Evolutionary conservation across 2,888 invertebrate species (phyloP), one percentile per base, ranked within the genome.

Genomic region (Kuschelorhynchus macadamiae): DNA sequence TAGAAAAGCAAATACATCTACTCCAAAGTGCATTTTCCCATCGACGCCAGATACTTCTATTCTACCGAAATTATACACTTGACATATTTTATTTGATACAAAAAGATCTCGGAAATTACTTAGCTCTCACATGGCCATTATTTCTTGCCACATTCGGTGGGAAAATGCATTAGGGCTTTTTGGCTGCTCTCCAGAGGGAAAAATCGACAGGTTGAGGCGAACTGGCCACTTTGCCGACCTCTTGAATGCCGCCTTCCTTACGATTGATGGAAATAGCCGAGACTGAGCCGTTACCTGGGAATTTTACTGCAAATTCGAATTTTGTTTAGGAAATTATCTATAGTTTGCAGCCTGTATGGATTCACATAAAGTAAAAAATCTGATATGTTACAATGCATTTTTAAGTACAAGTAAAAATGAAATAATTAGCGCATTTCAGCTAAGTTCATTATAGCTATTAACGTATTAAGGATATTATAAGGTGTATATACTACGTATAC

Each of bases 121-220:
- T 60, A 49, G 46, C 60, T 60, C 18, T 2, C 25, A 47, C 25
- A 21, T 60, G 17, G 39, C 49, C 33, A 52, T 50, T 50, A 62
- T 52, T 50, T 53, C 33, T 21, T 49, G 36, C 50, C 50, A 39
- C 49, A 50, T 39, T 47, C 25, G 41, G 21, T 41, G 61, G 20
- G 44, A 62, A 62, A 62, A 62, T 62, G 61, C 61, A 62, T 62
- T 62, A 62, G 53, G 32, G 30, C 20, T 49, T 61, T 62, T 62
- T 62, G 61, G 61, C 50, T 32, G 42, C 44, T 30, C 25, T 62
- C 61, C 61, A 62, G 36, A 14, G 18, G 52, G 52, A 44, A 62
- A 62, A 62, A 62, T 62, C 61, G 61, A 62, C 61, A 62, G 61
- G 61, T 62, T 53, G 21, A 52, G 33, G 61, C 18, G 52, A 62